Conservation (phyloP, 2,797 vertebrate genomes). For the Pyrocephalus nanus region DNA sequence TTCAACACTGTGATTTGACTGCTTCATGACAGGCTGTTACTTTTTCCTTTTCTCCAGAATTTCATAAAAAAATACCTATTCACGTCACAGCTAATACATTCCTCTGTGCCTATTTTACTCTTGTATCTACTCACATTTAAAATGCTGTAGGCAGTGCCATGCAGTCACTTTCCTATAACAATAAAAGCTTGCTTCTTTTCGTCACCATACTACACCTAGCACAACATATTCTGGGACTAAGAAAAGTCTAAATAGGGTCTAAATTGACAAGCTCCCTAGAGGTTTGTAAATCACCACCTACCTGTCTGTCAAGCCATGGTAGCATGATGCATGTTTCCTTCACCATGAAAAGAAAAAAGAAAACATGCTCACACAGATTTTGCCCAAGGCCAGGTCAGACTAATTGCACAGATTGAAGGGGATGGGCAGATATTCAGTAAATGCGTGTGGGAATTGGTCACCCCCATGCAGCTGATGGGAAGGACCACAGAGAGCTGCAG, state of each 20-base stretch:
- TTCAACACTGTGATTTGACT: constrained; percentile 64
- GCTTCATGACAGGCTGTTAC: constrained; percentile 42
- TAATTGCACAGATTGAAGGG: not conserved
- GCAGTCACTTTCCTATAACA: not conserved
- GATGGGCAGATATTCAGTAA: not conserved
- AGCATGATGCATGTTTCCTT: not conserved
- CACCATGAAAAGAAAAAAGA: not conserved
- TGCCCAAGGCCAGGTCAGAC: not conserved
- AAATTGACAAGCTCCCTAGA: not conserved
- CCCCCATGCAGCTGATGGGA: not conserved
- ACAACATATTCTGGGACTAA: not conserved
- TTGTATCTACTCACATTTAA: not conserved
- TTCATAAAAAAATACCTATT: constrained; percentile 13
- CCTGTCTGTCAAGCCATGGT: not conserved
- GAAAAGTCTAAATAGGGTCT: not conserved
- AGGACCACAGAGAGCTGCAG: not conserved
- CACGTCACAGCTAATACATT: not conserved
- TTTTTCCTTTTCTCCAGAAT: constrained; percentile 45
- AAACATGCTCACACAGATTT: not conserved
- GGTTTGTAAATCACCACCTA: not conserved
- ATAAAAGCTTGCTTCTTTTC: not conserved
- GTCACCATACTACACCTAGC: not conserved
- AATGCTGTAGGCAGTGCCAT: not conserved
- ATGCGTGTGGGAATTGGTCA: not conserved
- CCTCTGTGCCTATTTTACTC: constrained; percentile 1